Evolutionary conservation across 1,140 invertebrate genomes (phyloP).

Genomic region (Trichonephila clavata): DNA sequence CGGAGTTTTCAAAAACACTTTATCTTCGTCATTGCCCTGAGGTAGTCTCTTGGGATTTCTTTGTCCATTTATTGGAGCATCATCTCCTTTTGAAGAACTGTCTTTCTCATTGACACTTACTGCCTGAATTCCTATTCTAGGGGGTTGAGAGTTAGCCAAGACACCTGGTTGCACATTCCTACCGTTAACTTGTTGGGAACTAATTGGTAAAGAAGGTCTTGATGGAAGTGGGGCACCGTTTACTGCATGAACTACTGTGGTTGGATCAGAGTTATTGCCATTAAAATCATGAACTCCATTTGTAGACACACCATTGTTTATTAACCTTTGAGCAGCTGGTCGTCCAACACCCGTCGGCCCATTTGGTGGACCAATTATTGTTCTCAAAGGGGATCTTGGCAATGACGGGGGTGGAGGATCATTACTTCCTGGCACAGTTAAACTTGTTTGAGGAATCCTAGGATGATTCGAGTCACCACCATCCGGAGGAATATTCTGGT

Average conservation of each 20-base stretch:
- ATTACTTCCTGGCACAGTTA: constrained; percentile 39
- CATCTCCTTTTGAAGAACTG: not conserved
- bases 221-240: not conserved
- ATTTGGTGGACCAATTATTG: constrained; percentile 68
- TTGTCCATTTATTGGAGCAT: not conserved
- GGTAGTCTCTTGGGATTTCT: not conserved
- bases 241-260: constrained; percentile 30
- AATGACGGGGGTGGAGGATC: not conserved
- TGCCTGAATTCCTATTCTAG: constrained; percentile 61
- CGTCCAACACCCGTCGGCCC: constrained; percentile 26
- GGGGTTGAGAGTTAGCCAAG: not conserved
- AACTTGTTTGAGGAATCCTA: constrained; percentile 20
- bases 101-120: constrained; percentile 53
- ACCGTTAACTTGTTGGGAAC: constrained; percentile 50
- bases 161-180: constrained; percentile 64
- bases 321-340: constrained; percentile 58
- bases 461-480: not conserved
- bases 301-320: constrained; percentile 48
- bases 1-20: constrained; percentile 52
- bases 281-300: constrained; percentile 59
- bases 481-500: not conserved
- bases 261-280: constrained; percentile 53
- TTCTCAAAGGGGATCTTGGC: constrained; percentile 64
- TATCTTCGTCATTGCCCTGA: constrained; percentile 38
- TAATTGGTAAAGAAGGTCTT: constrained; percentile 38